Base-by-base conservation (phyloP, 1,140 invertebrate species). In the Himalopsyche phryganea region DNA sequence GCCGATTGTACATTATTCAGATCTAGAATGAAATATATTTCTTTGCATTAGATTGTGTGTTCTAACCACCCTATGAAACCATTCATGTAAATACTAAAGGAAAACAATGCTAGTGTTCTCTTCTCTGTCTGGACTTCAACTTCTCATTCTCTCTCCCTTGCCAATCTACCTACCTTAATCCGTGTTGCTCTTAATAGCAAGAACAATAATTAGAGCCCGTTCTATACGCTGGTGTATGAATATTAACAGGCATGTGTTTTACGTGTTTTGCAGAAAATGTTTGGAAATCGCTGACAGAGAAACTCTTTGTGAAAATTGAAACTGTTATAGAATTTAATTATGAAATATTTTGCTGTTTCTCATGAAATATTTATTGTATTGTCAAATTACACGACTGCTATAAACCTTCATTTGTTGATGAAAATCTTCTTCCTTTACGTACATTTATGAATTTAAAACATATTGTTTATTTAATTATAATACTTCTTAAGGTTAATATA, bases 191-290 rank as follows among this genome's bases (percentile, higher is more conserved):
- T 36, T 35, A 32, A 44, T 15, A 32, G 58, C 36, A 38, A 55
- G 60, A 52, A 57, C 55, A 62, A 62, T 62, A 58, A 61, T 58
- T 62, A 62, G 45, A 54, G 20, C 55, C 53, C n/a, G 18, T 45
- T n/a, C 53, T 44, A 55, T 35, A 19, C 35, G 17, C 40, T 40
- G 42, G 15, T 15, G 33, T 55, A 48, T 55, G 53, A 55, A 55
- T 55, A 55, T 55, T 55, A 55, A 55, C 53, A 28, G 9, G 19
- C 47, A 41, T 45, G 41, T 54, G 41, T 54, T 54, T 54, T 45
- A 40, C 40, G 23, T 18, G 35, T 15, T 20, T 11, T 18, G 11
- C 5, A 7, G 49, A 49, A 15, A 47, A 46, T 45, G 49, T 52
- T 58, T 33, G 47, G 48, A 45, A 50, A 58, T 52, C 56, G 56